Base-by-base conservation (phyloP, 2,797 vertebrate genomes). In the Phataginus tetradactyla region DNA sequence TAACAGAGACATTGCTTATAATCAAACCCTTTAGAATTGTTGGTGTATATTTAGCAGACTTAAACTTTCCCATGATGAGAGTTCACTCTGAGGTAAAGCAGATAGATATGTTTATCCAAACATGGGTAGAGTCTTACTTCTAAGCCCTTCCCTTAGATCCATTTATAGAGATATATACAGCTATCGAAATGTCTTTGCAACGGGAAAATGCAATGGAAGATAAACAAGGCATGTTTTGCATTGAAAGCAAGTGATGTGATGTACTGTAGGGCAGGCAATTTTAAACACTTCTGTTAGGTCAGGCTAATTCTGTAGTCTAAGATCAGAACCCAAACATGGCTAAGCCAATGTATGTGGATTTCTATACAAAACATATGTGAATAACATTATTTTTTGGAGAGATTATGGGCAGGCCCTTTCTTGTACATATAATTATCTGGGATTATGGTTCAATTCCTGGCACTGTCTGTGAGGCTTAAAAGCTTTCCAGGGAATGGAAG, bases 351-450 rank as follows among this genome's bases (percentile, higher is more conserved):
- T 95, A 51, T 84, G 1, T 1, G 42, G 42, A 71, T 61, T 77
- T 27, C 5, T 37, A 55, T 34, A 4, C 39, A 86, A 94, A 92
- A 90, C 85, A 69, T 23, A 72, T 96, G 91, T 94, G 95, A 90
- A 86, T 85, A 88, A 79, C 86, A 94, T 95, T 93, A 87, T 72
- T 93, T 96, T 94, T 87, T 5, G 79, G 68, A 75, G 78, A 79
- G 72, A 93, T 89, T 95, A 81, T n/a, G 88, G 96, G 64, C 95
- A 94, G 72, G 0, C 0, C 86, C 80, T 96, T 97, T 98, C 95
- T 98, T 97, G 83, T 98, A 97, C 98, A 97, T 71, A 91, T 97
- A 97, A 96, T 97, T 97, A 93, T 94, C 72, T 97, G 85, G 89
- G 90, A 97, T 97, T 97, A 97, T 63, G 74, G 85, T 95, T 96